These are phyloP conservation scores for Agrenia bidenticulata DNA, from an alignment of 2,888 invertebrate species.

Conservation along the genomic window DNA sequence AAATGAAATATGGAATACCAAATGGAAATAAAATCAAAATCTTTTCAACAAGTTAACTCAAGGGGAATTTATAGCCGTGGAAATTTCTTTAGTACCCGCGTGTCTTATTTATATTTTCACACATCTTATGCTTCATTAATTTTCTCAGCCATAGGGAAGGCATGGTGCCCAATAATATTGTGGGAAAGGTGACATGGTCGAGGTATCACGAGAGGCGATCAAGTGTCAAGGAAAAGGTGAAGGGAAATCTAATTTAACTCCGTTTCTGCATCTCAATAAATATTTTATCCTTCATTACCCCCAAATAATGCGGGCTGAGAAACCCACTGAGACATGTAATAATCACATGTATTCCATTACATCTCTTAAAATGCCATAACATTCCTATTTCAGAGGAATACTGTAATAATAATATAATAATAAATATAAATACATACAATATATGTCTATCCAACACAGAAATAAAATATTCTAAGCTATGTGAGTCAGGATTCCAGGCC, in stretches of 20 bases:
- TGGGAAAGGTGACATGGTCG: conserved; percentile 9
- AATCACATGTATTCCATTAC: conserved; percentile 1
- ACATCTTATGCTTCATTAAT: background rate
- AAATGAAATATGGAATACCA: too few species aligned
- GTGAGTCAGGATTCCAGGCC: background rate
- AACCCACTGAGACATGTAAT: conserved; percentile 6
- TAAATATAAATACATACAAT: background rate
- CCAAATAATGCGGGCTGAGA: conserved; percentile 1
- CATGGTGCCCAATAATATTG: background rate
- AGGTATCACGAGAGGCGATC: conserved; percentile 23
- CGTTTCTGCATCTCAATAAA: conserved; percentile 11
- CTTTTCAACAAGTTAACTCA: too few species aligned
- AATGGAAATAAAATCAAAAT: too few species aligned
- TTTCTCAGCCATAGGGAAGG: background rate
- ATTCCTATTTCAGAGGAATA: background rate
- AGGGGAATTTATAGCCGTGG: too few species aligned
- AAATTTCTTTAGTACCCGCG: too few species aligned
- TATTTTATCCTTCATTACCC: conserved; percentile 12
- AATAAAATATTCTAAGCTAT: background rate
- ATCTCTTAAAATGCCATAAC: background rate
- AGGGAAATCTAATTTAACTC: background rate
- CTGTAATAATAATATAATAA: conserved; percentile 1
- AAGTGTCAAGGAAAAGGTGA: conserved; percentile 16
- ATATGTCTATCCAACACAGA: too few species aligned
- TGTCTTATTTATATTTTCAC: too few species aligned